Percentiles rank a stretch among this genome's conserved stretches.
These are phyloP conservation scores for Patella vulgata DNA, from an alignment of 1,140 invertebrate genomes.

Conservation along the genomic window DNA sequence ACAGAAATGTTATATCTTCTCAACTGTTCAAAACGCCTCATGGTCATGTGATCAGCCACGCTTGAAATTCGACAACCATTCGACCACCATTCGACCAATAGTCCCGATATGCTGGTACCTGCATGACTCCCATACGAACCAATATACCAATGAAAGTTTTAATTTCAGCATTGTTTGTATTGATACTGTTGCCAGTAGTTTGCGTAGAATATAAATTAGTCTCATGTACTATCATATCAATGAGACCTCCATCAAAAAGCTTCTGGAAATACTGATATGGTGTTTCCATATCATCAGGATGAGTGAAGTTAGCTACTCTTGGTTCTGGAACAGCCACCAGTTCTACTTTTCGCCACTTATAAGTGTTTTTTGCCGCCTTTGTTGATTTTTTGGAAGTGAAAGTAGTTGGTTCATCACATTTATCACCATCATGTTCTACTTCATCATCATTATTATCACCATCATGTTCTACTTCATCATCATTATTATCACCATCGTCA, in stretches of 20 bases:
- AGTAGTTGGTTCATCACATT: no score
- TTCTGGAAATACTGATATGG: conserved; percentile 20
- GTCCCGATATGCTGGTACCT: conserved; percentile 2
- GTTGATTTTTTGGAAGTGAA: no score
- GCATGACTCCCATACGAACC: conserved; percentile 23
- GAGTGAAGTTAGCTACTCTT: no score
- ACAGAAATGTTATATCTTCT: conserved; percentile 18
- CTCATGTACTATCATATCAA: conserved; percentile 8
- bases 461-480: no score
- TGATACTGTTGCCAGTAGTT: conserved; percentile 6
- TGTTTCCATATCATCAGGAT: not conserved
- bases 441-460: no score
- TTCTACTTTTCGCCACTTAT: no score
- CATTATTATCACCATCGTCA: no score
- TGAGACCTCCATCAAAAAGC: conserved; percentile 13
- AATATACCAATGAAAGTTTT: conserved; percentile 21
- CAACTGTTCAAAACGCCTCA: conserved; percentile 20
- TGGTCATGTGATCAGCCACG: conserved; percentile 20
- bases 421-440: no score
- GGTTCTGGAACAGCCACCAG: no score
- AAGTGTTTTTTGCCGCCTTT: no score
- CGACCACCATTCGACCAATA: conserved; percentile 29
- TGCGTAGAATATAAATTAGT: conserved; percentile 14
- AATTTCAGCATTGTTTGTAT: conserved; percentile 23
- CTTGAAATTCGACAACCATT: no score